Conservation (phyloP, 2,888 invertebrate genomes). For the Mythimna impura region DNA sequence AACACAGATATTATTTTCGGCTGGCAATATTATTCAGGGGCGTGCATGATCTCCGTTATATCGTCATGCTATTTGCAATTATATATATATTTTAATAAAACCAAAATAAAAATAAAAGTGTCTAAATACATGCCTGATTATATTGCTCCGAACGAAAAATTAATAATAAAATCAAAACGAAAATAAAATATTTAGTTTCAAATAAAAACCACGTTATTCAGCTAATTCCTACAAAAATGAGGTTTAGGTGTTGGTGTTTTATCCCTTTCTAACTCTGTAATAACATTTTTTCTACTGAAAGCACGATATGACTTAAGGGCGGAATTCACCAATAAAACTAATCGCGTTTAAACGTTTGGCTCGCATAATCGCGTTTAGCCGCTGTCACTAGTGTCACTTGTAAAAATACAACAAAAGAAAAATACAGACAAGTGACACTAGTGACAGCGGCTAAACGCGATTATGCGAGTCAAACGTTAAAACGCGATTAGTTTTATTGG, state of each 20-base stretch:
- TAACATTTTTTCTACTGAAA: slow-evolving; percentile 19
- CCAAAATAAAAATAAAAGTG: slow-evolving; percentile 48
- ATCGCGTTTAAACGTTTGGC: too few relatives aligned
- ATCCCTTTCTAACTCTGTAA: not conserved
- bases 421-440: too few relatives aligned
- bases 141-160: slow-evolving; percentile 63
- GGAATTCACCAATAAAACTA: too few relatives aligned
- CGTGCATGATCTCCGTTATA: slow-evolving; percentile 64
- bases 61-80: slow-evolving; percentile 63
- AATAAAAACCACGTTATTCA: slow-evolving; percentile 70
- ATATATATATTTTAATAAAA: slow-evolving; percentile 25
- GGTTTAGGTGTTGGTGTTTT: slow-evolving; percentile 75
- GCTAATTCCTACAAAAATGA: slow-evolving; percentile 73
- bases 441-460: too few relatives aligned
- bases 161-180: slow-evolving; percentile 58
- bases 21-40: slow-evolving; percentile 67
- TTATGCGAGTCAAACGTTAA: too few relatives aligned
- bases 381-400: too few relatives aligned
- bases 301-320: not conserved
- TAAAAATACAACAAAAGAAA: too few relatives aligned
- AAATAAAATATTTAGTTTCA: slow-evolving; percentile 55
- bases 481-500: too few relatives aligned
- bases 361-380: too few relatives aligned
- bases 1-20: slow-evolving; percentile 87
- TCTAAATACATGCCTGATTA: slow-evolving; percentile 67